These are phyloP conservation scores for Drosophila fuyamai DNA, from an alignment of 1,140 invertebrate species.

Conservation along the genomic window DNA sequence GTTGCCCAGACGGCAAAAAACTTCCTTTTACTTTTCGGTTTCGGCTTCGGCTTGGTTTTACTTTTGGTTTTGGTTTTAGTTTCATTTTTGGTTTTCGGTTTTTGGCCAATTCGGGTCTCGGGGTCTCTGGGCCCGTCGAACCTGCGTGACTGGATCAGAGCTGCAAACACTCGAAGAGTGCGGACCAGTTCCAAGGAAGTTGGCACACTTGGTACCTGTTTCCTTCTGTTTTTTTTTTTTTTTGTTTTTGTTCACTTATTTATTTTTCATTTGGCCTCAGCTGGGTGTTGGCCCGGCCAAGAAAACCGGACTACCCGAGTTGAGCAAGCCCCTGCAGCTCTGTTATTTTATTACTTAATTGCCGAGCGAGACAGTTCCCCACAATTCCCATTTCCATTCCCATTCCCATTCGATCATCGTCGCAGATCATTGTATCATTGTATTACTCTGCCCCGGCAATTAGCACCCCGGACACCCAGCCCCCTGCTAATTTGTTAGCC, in stretches of 20 bases:
- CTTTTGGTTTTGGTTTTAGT: background rate
- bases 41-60: background rate
- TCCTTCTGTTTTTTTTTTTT: constrained; percentile 25
- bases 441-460: constrained; percentile 48
- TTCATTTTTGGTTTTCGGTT: background rate
- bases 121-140: constrained; percentile 66
- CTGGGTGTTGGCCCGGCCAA: constrained; percentile 60
- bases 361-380: constrained; percentile 34
- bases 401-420: constrained; percentile 33
- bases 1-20: constrained; percentile 36
- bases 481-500: constrained; percentile 53
- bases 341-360: constrained; percentile 71
- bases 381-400: constrained; percentile 26
- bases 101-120: constrained; percentile 65
- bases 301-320: constrained; percentile 49
- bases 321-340: constrained; percentile 54
- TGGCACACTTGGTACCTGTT: constrained; percentile 73
- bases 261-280: constrained; percentile 3
- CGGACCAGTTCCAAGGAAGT: constrained; percentile 70
- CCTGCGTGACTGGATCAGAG: constrained; percentile 61
- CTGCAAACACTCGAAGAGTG: constrained; percentile 3
- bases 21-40: constrained; percentile 71
- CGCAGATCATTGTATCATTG: constrained; percentile 35
- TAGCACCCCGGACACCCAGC: constrained; percentile 46
- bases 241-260: background rate